Base-by-base conservation (phyloP, 2,113 vertebrate genomes). In the Nanger granti region DNA sequence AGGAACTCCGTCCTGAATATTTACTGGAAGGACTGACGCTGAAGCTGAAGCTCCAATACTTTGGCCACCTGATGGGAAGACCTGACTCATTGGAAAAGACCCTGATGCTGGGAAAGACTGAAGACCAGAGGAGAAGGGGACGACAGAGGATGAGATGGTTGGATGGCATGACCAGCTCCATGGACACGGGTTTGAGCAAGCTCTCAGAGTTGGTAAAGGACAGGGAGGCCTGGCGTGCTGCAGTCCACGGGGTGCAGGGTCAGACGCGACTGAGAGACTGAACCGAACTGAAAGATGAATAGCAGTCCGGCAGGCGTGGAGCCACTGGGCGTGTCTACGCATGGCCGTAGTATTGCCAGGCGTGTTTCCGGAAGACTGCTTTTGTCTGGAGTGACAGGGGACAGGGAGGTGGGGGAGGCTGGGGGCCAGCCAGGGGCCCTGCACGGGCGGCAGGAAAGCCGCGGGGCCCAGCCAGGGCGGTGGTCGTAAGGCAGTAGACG, bases 201-300 rank as follows among this genome's bases (percentile, higher is more conserved):
- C 66, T 73, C 34, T 22, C 0, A 0, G 66, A 37, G 18, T 37
- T 22, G n/a, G 66, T 37, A 1, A 22, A 11, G n/a, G 66, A 73
- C n/a, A 22, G 66, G n/a, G n/a, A 37, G 66, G n/a, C n/a, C 18
- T 11, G 18, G 18, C 18, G 0, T 37, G 66, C n/a, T 22, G 66
- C 18, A 5, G n/a, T 37, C 4, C 18, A 37, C 5, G 4, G 69
- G 20, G 69, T 24, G n/a, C 69, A 12, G 69, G 37, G 69, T 24
- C 0, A 0, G n/a, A 73, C 1, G 10, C 3, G 2, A 37, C 5
- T 12, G 69, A 73, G n/a, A 22, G n/a, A 24, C 4, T 6, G 69
- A 37, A 37, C 20, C 6, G n/a, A 73, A 73, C 20, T 24, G 18
- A 73, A 37, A 73, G 52, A n/a, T 18, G 10, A 41, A 15, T 1